Conservation (phyloP, 2,888 invertebrate genomes). For the Cheiracanthium punctorium region DNA sequence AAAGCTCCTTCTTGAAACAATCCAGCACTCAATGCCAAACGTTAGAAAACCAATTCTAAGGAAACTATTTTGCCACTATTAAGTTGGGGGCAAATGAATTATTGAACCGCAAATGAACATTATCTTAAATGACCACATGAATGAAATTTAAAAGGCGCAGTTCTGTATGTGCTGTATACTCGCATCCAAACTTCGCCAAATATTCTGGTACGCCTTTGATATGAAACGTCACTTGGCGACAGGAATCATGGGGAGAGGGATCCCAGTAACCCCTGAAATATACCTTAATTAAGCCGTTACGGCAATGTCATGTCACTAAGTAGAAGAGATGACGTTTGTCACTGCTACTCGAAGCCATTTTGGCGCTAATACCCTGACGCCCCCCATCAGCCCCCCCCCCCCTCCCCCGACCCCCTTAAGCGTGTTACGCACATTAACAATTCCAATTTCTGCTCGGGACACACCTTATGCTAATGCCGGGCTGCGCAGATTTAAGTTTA, state of each 20-base stretch:
- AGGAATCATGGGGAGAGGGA: neutral
- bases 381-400: slow-evolving; percentile 50
- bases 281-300: slow-evolving; percentile 69
- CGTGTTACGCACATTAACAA: slow-evolving; percentile 65
- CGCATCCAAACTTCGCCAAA: neutral
- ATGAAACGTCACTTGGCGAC: slow-evolving; percentile 19
- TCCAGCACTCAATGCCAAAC: neutral
- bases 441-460: slow-evolving; percentile 61
- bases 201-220: neutral
- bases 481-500: slow-evolving; percentile 63
- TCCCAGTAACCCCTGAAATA: slow-evolving; percentile 59
- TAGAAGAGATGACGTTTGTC: slow-evolving; percentile 69
- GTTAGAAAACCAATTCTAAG: neutral
- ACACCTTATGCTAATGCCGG: slow-evolving; percentile 65
- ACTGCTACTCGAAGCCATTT: slow-evolving; percentile 68
- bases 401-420: slow-evolving; percentile 27
- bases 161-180: neutral
- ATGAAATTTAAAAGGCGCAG: slow-evolving; percentile 13
- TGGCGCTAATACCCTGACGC: slow-evolving; percentile 62
- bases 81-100: slow-evolving; percentile 8
- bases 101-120: slow-evolving; percentile 6
- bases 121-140: slow-evolving; percentile 15
- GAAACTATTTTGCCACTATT: neutral
- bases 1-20: too few species aligned
- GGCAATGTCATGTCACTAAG: slow-evolving; percentile 69